These are phyloP conservation scores for Acanthurus leucopareius DNA, from an alignment of 2,797 vertebrate species.

Conservation along the genomic window DNA sequence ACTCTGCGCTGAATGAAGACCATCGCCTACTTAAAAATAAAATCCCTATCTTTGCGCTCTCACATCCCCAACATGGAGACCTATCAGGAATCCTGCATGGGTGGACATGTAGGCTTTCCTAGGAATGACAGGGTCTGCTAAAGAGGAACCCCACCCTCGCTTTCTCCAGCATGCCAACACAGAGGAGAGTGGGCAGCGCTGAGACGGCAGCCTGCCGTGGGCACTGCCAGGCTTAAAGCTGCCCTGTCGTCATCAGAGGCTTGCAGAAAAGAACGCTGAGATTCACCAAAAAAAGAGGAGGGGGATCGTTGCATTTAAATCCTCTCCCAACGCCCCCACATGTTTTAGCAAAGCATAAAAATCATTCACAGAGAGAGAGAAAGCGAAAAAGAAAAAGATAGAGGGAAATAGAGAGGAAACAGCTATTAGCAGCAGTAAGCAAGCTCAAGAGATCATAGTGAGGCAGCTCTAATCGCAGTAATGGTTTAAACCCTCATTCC, in stretches of 20 bases:
- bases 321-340: constrained; percentile 89
- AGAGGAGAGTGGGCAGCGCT: constrained; percentile 88
- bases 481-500: constrained; percentile 86
- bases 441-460: constrained; percentile 87
- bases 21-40: constrained; percentile 65
- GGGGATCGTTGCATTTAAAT: constrained; percentile 88
- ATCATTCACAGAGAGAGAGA: constrained; percentile 88
- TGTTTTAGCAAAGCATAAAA: constrained; percentile 90
- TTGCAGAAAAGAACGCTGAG: constrained; percentile 85
- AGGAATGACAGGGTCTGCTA: constrained; percentile 88
- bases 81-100: constrained; percentile 88
- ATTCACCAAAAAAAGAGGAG: constrained; percentile 84
- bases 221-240: constrained; percentile 89
- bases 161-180: constrained; percentile 83
- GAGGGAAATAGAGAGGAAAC: constrained; percentile 84
- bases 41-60: constrained; percentile 68
- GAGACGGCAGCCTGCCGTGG: constrained; percentile 89
- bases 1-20: constrained; percentile 58
- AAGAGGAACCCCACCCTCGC: constrained; percentile 89
- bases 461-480: constrained; percentile 87
- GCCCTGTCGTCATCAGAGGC: constrained; percentile 88
- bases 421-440: constrained; percentile 87
- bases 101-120: constrained; percentile 89
- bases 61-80: constrained; percentile 76
- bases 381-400: constrained; percentile 80